A percentile compares a stretch with the other conserved stretches of the same genome.
phyloP scores from a whole-genome alignment of 2,888 invertebrate genomes.

The Pristionchus maxplancki region DNA sequence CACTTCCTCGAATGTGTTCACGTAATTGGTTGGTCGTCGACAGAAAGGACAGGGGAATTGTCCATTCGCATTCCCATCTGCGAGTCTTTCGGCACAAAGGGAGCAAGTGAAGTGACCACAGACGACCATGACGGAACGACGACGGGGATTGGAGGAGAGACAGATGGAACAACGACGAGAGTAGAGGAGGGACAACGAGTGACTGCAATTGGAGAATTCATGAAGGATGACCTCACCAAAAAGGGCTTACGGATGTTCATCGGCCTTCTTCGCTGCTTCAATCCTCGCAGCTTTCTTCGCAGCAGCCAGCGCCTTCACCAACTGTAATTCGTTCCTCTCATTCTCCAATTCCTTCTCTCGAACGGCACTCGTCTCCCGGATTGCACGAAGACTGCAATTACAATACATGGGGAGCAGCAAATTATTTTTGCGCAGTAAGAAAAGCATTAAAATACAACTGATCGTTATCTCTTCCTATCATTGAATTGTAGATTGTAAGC shows the following conservation, averaged over 20 bases:
- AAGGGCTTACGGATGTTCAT: neutral
- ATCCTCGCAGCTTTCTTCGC: neutral
- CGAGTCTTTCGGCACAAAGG: neutral
- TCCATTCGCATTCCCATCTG: neutral
- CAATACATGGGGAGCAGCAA: too few species aligned
- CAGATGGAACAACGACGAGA: conserved; percentile 1
- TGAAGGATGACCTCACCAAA: neutral
- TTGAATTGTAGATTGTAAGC: too few species aligned
- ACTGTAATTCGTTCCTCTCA: neutral
- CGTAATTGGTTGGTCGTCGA: neutral
- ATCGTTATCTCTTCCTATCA: too few species aligned
- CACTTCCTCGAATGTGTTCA: neutral
- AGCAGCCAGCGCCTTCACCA: neutral
- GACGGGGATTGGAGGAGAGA: neutral
- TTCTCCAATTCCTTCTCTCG: neutral
- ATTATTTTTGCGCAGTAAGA: too few species aligned
- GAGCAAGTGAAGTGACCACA: conserved; percentile 11
- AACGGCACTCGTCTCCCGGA: neutral
- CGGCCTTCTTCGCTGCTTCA: neutral
- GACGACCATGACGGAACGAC: neutral
- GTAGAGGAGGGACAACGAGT: neutral
- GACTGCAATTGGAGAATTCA: neutral
- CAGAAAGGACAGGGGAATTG: neutral
- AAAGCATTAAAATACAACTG: too few species aligned
- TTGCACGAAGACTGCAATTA: neutral